A percentile compares a stretch with the other conserved stretches of the same genome.
Evolutionary conservation across 92 coral and sea anemone genomes (phyloP).

Genomic region (Ricordea florida): DNA sequence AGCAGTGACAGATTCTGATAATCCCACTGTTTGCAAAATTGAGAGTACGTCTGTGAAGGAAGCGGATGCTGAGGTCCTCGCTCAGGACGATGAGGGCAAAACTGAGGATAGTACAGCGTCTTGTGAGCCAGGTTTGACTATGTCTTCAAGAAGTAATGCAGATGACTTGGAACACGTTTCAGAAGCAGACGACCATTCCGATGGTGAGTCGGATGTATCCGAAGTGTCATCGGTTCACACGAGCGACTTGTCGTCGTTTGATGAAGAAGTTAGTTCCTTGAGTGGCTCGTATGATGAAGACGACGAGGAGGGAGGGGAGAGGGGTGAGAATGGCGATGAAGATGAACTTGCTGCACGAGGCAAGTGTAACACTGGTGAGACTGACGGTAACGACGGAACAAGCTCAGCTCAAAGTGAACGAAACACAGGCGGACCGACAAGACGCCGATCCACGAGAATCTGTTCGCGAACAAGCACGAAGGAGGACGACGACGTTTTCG

Average conservation of each 20-base stretch:
- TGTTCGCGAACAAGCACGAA: conserved; percentile 68
- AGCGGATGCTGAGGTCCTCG: too few relatives aligned
- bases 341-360: neutral
- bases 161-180: neutral
- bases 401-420: conserved; percentile 2
- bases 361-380: neutral
- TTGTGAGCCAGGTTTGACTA: too few relatives aligned
- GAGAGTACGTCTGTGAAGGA: too few relatives aligned
- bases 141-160: neutral
- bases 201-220: conserved; percentile 81
- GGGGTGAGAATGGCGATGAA: neutral
- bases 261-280: conserved; percentile 78
- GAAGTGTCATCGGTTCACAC: conserved; percentile 97
- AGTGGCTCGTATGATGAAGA: conserved; percentile 42
- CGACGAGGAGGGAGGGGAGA: conserved; percentile 2
- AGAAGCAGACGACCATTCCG: conserved; percentile 64
- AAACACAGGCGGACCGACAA: neutral
- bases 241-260: conserved; percentile 96
- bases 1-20: too few relatives aligned
- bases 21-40: too few relatives aligned
- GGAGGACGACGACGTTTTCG: conserved; percentile 55
- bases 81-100: too few relatives aligned
- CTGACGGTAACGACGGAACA: neutral
- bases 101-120: too few relatives aligned
- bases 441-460: conserved; percentile 61